Base-by-base conservation (phyloP, 2,888 invertebrate species). In the Melanchra persicariae region DNA sequence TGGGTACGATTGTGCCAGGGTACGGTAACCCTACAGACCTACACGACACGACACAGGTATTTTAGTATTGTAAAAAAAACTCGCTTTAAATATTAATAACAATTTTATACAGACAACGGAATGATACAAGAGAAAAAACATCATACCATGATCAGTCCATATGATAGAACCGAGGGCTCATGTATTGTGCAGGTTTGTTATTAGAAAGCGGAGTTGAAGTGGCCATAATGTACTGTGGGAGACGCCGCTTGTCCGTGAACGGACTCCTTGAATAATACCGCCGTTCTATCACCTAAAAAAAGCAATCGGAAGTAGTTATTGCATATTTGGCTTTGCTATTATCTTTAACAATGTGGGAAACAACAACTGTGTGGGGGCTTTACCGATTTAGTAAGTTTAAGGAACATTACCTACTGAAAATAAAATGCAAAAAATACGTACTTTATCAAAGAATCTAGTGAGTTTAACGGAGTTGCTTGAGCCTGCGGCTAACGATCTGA, bases 391-490 rank as follows among this genome's bases (percentile, higher is more conserved):
- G 47, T 26, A 47, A 22, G 4, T n/a, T 40, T 45, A 9, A 8
- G 43, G 17, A 22, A 51, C 8, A 17, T 43, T 43, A n/a, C n/a
- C n/a, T n/a, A 15, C 52, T 37, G n/a, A n/a, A 52, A 66, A 17
- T 19, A 55, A 15, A 19, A 5, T 17, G 22, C 30, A 2, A 37
- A 43, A n/a, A n/a, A 69, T 66, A 85, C 85, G 57, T 80, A 97
- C 97, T 94, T 98, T 98, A 94, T 99, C 99, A 92, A 99, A 99
- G 95, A 99, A 99, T 88, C 99, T 97, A 3, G 98, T 98, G 40
- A 99, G 93, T 93, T 99, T 99, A 0, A 99, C 99, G 12, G 99
- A 98, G 91, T 99, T 99, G 70, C 99, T 98, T 6, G 98, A 98
- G 2, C 99, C 99, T 8, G 99, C 98, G n/a, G 99, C 98, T 75